Conservation (phyloP, 2,888 invertebrate genomes). For the Leistus spinibarbis region DNA sequence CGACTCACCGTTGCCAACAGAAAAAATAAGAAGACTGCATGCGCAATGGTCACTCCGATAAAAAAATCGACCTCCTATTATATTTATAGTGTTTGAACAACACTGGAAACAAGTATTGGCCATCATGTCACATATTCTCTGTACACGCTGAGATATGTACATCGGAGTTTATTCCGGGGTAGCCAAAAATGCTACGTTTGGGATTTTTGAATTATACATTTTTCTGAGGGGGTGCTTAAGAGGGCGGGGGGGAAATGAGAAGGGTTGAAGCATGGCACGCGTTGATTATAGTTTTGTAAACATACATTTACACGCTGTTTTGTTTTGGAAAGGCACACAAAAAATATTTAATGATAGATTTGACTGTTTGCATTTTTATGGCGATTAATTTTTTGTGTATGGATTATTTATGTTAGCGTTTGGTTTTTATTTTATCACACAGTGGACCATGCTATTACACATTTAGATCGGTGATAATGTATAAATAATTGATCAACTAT, state of each 20-base stretch:
- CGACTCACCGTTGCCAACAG: slow-evolving; percentile 11
- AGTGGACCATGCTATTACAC: not conserved
- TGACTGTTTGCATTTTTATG: slow-evolving; percentile 24
- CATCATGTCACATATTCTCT: not conserved
- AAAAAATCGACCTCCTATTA: slow-evolving; percentile 39
- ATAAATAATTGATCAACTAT: too few species aligned
- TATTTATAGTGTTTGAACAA: slow-evolving; percentile 38
- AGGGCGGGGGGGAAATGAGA: not conserved
- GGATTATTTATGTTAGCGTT: too few species aligned
- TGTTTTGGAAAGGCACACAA: slow-evolving; percentile 22
- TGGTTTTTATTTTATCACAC: not conserved
- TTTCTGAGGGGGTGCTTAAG: not conserved
- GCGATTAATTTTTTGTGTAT: slow-evolving; percentile 25
- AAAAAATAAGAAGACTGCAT: slow-evolving; percentile 36
- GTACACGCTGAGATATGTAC: not conserved
- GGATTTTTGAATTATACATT: slow-evolving; percentile 39
- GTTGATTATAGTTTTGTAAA: slow-evolving; percentile 39
- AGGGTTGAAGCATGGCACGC: slow-evolving; percentile 21
- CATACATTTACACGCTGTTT: slow-evolving; percentile 7
- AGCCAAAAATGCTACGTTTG: slow-evolving; percentile 38
- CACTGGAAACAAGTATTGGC: slow-evolving; percentile 20
- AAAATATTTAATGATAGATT: slow-evolving; percentile 38
- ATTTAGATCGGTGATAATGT: not conserved
- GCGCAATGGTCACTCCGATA: slow-evolving; percentile 35
- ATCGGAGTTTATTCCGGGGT: slow-evolving; percentile 27